Base-by-base conservation (phyloP, 2,113 vertebrate species). In the Astatoreochromis straeleni region DNA sequence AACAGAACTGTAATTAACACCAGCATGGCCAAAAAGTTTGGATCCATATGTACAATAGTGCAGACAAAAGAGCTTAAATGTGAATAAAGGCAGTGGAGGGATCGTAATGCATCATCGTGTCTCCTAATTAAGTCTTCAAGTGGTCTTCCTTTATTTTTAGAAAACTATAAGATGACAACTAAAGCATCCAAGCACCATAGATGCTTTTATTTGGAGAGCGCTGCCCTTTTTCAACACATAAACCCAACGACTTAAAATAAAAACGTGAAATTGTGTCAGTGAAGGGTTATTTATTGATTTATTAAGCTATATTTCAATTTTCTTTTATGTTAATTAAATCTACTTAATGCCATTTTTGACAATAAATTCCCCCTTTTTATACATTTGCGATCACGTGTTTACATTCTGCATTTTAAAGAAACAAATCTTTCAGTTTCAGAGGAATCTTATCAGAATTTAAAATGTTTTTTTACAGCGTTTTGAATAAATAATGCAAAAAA, bases 11-110 rank as follows among this genome's bases (percentile, higher is more conserved):
- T 90, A 91, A 87, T 90, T 68, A 91, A 95, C 92, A 95, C 88
- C 91, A 94, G 83, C 86, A 92, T 89, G 91, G 90, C 85, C 86
- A 90, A 93, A 12, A 92, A 1, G 84, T 88, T 92, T 91, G 78
- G 85, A 79, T 87, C 87, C 16, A 31, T 95, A 94, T 95, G 86
- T 96, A 96, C 95, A 95, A 95, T 95, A 95, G 94, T 96, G 95
- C 96, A 96, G 95, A 94, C 83, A 26, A 49, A 93, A 80, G 90
- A 94, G 91, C 87, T 94, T 88, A 86, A 89, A 92, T 84, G 83
- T 91, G 55, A 91, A 92, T 88, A 45, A 93, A 94, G 92, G 93
- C 94, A 92, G 93, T 92, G 90, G 89, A 92, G 90, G 85, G 70
- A 89, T 85, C 82, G 88, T 70, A 85, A 93, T 83, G 84, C 82